phyloP scores from a whole-genome alignment of 2,113 vertebrate genomes.

The Notechis scutatus region DNA sequence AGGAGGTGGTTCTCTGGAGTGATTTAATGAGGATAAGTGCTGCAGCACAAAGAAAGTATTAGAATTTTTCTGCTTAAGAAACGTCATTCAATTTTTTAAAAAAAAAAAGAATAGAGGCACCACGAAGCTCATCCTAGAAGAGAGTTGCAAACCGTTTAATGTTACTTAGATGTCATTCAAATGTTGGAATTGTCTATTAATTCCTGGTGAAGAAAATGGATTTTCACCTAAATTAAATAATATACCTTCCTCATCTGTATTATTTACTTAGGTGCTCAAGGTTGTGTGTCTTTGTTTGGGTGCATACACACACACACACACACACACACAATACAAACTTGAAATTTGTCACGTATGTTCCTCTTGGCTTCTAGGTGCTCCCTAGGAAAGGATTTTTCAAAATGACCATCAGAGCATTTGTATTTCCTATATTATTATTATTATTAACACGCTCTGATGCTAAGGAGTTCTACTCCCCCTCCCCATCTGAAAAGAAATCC shows the following conservation, averaged over 20 bases:
- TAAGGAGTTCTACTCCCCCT: no score
- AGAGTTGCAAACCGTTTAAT: background rate
- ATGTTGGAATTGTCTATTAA: slow-evolving; percentile 10
- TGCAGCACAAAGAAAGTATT: slow-evolving; percentile 30
- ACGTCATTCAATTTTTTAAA: background rate
- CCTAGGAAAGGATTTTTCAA: no score
- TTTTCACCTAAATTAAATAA: background rate
- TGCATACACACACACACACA: background rate
- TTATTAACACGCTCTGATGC: no score
- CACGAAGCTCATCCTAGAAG: background rate
- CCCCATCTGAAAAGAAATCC: no score
- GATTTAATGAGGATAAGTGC: slow-evolving; percentile 44
- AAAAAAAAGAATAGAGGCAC: background rate
- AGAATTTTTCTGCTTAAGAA: slow-evolving; percentile 6
- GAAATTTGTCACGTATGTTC: no score
- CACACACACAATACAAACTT: background rate
- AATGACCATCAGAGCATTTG: no score
- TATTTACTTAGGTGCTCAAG: no score
- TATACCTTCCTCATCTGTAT: background rate
- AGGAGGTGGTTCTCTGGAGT: slow-evolving; percentile 31
- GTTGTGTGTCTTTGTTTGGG: no score
- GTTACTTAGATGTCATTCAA: background rate
- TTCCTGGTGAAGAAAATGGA: background rate
- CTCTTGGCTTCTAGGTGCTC: no score
- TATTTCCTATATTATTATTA: no score